Evolutionary conservation across 2,888 invertebrate species (phyloP).

Genomic region (Synanthedon formicaeformis): DNA sequence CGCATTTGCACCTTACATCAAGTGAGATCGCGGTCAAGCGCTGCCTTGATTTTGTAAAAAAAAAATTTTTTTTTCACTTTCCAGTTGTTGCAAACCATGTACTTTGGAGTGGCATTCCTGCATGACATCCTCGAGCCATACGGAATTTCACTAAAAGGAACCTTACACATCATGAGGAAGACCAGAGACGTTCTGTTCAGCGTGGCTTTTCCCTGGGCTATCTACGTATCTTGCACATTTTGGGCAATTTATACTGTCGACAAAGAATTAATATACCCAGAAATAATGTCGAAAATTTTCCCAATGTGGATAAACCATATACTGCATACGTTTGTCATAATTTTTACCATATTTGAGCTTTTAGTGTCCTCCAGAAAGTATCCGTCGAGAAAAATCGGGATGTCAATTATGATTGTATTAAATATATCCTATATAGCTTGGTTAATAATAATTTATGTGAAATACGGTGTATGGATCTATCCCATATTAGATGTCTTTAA

Average conservation of each 20-base stretch:
- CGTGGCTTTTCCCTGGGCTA: conserved; percentile 79
- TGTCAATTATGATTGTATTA: conserved; percentile 68
- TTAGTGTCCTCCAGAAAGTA: conserved; percentile 77
- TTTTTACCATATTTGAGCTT: conserved; percentile 81
- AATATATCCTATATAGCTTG: conserved; percentile 77
- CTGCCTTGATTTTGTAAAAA: too few species aligned
- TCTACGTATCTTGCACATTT: conserved; percentile 87
- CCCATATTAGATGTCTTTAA: conserved; percentile 84
- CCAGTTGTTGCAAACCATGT: conserved; percentile 80
- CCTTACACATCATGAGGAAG: conserved; percentile 71
- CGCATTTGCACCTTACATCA: too few species aligned
- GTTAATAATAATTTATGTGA: conserved; percentile 76
- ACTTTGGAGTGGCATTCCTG: conserved; percentile 78
- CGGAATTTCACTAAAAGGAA: conserved; percentile 67
- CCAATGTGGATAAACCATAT: conserved; percentile 91
- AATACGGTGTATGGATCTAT: conserved; percentile 88
- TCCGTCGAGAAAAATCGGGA: conserved; percentile 75
- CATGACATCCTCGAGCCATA: conserved; percentile 83
- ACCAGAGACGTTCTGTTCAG: conserved; percentile 76
- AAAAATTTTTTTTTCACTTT: conserved; percentile 25
- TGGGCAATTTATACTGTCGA: conserved; percentile 88
- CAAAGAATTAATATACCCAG: conserved; percentile 89
- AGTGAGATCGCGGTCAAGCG: too few species aligned
- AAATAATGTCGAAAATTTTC: conserved; percentile 80
- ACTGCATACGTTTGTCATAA: conserved; percentile 85